Conservation (phyloP, 2,797 vertebrate species). For the Enteromius unitaeniatus region DNA sequence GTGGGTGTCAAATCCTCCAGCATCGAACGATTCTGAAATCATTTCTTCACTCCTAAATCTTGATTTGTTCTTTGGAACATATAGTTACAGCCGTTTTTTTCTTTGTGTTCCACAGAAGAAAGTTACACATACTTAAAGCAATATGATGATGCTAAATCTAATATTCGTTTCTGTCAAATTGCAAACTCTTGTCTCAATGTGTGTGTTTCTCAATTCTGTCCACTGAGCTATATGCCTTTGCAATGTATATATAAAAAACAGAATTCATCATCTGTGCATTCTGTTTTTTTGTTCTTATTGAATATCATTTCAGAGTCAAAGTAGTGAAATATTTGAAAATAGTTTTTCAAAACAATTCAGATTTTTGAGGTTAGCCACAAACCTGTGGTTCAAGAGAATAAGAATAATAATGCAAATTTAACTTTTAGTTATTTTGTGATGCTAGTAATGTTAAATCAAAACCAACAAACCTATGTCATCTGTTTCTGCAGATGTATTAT, state of each 20-base stretch:
- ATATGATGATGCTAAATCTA: background rate
- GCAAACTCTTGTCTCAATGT: background rate
- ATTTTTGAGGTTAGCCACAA: background rate
- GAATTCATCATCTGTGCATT: background rate
- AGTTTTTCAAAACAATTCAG: too few relatives aligned
- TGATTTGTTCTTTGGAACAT: background rate
- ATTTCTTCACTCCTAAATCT: background rate
- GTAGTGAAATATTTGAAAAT: too few relatives aligned
- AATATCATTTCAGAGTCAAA: too few relatives aligned
- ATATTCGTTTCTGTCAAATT: too few relatives aligned
- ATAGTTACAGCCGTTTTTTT: background rate
- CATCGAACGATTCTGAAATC: background rate
- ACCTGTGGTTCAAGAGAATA: background rate
- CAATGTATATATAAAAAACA: background rate
- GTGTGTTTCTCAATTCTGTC: background rate
- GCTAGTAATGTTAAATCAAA: too few relatives aligned
- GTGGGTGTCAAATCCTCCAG: background rate
- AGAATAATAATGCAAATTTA: too few relatives aligned
- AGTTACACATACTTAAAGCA: background rate
- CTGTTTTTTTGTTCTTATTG: too few relatives aligned
- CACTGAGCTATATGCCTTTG: too few relatives aligned
- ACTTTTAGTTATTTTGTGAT: background rate
- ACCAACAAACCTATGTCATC: too few relatives aligned
- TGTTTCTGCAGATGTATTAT: background rate
- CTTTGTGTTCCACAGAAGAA: background rate